Conservation (phyloP, 2,797 vertebrate genomes). For the Alectoris magna region DNA sequence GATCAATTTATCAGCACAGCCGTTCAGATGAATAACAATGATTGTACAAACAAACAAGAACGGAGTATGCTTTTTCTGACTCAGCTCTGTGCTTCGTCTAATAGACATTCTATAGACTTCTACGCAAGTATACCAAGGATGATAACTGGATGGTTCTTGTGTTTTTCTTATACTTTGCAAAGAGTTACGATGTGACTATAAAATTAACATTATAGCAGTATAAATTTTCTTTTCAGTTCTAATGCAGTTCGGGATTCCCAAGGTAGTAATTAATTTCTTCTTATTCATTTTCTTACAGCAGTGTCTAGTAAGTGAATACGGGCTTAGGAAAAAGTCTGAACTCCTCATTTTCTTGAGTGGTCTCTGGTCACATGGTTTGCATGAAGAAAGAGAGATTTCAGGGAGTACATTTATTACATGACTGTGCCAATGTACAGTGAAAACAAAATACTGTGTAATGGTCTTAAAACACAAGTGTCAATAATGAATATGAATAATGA, state of each 20-base stretch:
- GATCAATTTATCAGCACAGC: background rate
- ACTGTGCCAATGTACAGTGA: background rate
- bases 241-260: background rate
- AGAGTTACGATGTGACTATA: background rate
- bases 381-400: background rate
- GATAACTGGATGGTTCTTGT: background rate
- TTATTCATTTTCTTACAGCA: background rate
- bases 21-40: conserved; percentile 15
- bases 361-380: background rate
- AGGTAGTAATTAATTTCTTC: conserved; percentile 54
- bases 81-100: background rate
- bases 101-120: background rate
- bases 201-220: background rate
- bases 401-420: background rate
- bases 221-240: conserved; percentile 47
- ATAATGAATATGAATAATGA: no score
- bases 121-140: background rate
- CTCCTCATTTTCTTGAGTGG: background rate
- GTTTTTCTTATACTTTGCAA: conserved; percentile 1
- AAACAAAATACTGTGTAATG: conserved; percentile 26
- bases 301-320: background rate
- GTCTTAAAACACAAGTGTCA: conserved; percentile 20
- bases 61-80: background rate
- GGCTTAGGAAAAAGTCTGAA: background rate
- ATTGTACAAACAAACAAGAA: background rate